These are phyloP conservation scores for Willowsia nigromaculata DNA, from an alignment of 2,888 invertebrate genomes.

Conservation along the genomic window DNA sequence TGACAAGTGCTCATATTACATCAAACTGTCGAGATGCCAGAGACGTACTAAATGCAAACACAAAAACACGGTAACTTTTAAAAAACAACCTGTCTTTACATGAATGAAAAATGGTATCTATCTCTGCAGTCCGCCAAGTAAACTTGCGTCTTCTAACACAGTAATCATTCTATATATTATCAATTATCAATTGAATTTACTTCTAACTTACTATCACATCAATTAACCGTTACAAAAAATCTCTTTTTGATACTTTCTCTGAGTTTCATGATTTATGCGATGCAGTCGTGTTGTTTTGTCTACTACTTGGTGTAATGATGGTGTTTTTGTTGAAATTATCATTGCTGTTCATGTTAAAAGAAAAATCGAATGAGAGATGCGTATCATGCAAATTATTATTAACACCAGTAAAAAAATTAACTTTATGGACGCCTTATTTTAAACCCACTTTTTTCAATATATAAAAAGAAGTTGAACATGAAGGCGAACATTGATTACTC, in stretches of 20 bases:
- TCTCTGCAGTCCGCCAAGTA: background rate
- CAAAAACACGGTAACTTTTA: conserved; percentile 46
- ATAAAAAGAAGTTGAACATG: too few species aligned
- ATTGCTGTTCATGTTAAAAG: background rate
- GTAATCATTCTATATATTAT: too few species aligned
- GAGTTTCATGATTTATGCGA: background rate
- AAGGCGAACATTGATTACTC: too few species aligned
- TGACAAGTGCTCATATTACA: conserved; percentile 64
- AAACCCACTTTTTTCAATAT: too few species aligned
- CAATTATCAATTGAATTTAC: too few species aligned
- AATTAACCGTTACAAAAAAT: background rate
- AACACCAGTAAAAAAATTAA: too few species aligned
- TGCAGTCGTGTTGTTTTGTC: background rate
- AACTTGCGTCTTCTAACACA: background rate
- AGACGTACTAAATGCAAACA: conserved; percentile 60
- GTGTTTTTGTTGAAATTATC: background rate
- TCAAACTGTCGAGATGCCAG: conserved; percentile 55
- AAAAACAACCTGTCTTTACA: background rate
- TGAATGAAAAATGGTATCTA: background rate
- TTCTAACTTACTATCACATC: background rate
- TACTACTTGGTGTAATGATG: background rate
- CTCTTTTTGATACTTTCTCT: background rate
- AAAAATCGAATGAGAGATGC: too few species aligned
- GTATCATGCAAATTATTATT: too few species aligned
- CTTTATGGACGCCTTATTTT: too few species aligned